Base-by-base conservation (phyloP, 2,888 invertebrate genomes). In the Chrysodeixis includens region DNA sequence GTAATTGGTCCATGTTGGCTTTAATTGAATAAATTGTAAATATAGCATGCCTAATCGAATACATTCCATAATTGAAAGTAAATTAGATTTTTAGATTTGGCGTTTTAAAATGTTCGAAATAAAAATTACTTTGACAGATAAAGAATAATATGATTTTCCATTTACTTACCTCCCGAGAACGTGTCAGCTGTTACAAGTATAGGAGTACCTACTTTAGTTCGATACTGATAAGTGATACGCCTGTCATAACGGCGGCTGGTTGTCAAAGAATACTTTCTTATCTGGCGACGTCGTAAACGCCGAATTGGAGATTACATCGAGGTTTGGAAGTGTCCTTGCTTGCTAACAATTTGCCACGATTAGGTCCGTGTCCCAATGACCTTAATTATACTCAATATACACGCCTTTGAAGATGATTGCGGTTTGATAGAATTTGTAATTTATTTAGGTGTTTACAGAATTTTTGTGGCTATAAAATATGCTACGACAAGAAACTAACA, bases 191-290 rank as follows among this genome's bases (percentile, higher is more conserved):
- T 40, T n/a, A 40, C 40, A 40, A n/a, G n/a, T 40, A 26, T 40
- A 7, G 6, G n/a, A n/a, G n/a, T 40, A 40, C 40, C 40, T 40
- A 40, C 40, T 40, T n/a, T 40, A n/a, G 40, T 40, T 40, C 40
- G 40, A n/a, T 40, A n/a, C 40, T 40, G 40, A 40, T 40, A 40
- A 40, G 40, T 40, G n/a, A n/a, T 40, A 40, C n/a, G 40, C 6
- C 5, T 6, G 40, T 40, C 40, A 40, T 40, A n/a, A 40, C n/a
- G 40, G n/a, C 40, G 40, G 40, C n/a, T 5, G 9, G n/a, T n/a
- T n/a, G n/a, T n/a, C 40, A 40, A 40, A 40, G 40, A 40, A 40
- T 40, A 40, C n/a, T n/a, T 40, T 40, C 40, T 40, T 40, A 40
- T 40, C 40, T 40, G 40, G 3, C 40, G 35, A 12, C 35, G 40